These are phyloP conservation scores for Hypotaenidia philippensis DNA, from an alignment of 2,797 vertebrate species.

Conservation along the genomic window DNA sequence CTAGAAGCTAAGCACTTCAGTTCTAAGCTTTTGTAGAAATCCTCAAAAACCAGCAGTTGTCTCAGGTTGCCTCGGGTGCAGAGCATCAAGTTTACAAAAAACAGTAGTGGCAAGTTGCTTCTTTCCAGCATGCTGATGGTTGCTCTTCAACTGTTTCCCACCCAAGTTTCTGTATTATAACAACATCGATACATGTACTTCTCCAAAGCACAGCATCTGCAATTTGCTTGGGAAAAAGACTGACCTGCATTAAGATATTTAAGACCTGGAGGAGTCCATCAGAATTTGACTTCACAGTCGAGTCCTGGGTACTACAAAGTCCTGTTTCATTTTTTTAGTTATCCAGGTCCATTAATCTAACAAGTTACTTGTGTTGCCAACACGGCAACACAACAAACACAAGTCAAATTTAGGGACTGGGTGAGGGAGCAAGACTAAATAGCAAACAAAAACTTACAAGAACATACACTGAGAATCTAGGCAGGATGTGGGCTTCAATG, in stretches of 20 bases:
- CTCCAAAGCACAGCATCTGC: not conserved
- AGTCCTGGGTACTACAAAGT: not conserved
- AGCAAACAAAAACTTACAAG: not conserved
- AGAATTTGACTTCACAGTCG: not conserved
- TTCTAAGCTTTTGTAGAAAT: not conserved
- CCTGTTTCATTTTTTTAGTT: not conserved
- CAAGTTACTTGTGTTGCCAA: not conserved
- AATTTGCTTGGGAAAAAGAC: not conserved
- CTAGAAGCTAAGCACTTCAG: not conserved
- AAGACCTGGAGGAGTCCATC: not conserved
- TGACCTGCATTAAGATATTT: not conserved
- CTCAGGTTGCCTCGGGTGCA: not conserved
- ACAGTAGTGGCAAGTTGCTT: not conserved
- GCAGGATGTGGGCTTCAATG: not conserved
- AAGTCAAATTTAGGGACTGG: not conserved
- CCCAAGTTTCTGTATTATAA: not conserved
- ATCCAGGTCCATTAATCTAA: not conserved
- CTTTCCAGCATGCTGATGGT: not conserved
- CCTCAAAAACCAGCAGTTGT: not conserved
- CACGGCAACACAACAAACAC: not conserved
- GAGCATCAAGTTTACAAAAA: conserved; percentile 11
- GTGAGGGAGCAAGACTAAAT: not conserved
- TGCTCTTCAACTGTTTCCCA: not conserved
- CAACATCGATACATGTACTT: not conserved
- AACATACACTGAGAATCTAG: not conserved